Conservation (phyloP, 1,140 invertebrate genomes). For the Nymphalis io region DNA sequence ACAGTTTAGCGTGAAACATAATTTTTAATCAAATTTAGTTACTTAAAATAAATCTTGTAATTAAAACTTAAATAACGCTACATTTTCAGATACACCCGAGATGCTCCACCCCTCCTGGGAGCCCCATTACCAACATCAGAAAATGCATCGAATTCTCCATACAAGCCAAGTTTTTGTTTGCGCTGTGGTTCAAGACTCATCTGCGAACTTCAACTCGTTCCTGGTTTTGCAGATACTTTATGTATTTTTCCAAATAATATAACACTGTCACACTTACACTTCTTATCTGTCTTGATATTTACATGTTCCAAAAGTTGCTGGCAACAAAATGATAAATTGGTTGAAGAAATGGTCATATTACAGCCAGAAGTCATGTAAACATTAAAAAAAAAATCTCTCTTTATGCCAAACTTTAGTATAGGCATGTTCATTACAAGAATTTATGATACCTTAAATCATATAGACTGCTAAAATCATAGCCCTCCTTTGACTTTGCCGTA, state of each 20-base stretch:
- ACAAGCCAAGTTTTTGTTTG: slow-evolving; percentile 81
- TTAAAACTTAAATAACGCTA: background rate
- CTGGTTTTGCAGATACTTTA: slow-evolving; percentile 88
- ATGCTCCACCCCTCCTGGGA: slow-evolving; percentile 84
- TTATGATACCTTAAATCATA: background rate
- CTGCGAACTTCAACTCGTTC: slow-evolving; percentile 91
- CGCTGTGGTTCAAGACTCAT: slow-evolving; percentile 87
- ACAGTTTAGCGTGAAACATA: no score
- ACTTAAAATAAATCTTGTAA: background rate
- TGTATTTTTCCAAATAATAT: slow-evolving; percentile 79
- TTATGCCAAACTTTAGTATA: slow-evolving; percentile 11
- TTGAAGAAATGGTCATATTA: slow-evolving; percentile 87
- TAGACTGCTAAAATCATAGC: background rate
- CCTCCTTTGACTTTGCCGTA: slow-evolving; percentile 5
- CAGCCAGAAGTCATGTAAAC: slow-evolving; percentile 84
- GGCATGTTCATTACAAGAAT: background rate
- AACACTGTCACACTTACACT: slow-evolving; percentile 83
- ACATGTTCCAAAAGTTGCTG: slow-evolving; percentile 93
- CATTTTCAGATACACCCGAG: slow-evolving; percentile 84
- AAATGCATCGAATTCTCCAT: slow-evolving; percentile 51
- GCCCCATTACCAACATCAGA: slow-evolving; percentile 79
- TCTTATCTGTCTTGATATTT: slow-evolving; percentile 90
- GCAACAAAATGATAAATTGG: slow-evolving; percentile 84
- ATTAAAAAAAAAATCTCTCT: background rate
- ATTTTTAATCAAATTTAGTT: background rate